Evolutionary conservation across 2,888 invertebrate genomes (phyloP).

Genomic region (Schizaphis graminum): DNA sequence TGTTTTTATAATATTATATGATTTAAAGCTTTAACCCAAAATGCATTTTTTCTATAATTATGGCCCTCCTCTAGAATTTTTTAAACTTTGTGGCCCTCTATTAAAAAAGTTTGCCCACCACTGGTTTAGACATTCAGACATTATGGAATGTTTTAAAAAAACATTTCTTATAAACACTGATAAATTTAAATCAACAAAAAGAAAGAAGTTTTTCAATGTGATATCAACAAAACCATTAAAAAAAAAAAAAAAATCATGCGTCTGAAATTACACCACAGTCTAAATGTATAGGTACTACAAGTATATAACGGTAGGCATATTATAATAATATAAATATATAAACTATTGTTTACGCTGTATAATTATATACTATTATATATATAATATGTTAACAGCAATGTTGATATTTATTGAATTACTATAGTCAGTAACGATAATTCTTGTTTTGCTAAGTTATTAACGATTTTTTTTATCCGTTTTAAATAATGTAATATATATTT

Average conservation of each 20-base stretch:
- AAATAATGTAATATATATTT: no score
- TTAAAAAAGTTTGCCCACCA: no score
- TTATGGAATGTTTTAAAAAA: background rate
- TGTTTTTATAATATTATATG: no score
- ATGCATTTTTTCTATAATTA: no score
- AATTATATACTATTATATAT: background rate
- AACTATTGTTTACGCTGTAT: background rate
- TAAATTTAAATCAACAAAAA: background rate
- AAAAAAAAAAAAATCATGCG: background rate
- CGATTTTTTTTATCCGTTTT: no score
- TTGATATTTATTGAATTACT: no score
- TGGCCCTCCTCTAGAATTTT: no score
- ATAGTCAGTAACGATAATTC: no score
- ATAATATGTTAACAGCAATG: background rate
- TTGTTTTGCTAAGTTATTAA: no score
- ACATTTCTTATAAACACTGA: background rate
- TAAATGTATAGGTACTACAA: background rate
- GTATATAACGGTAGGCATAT: background rate
- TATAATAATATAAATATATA: background rate
- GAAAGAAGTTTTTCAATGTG: background rate
- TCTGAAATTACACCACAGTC: background rate
- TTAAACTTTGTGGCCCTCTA: no score
- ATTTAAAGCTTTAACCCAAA: no score
- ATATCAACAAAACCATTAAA: background rate
- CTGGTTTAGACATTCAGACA: no score